These are phyloP conservation scores for Peromyscus leucopus DNA, from an alignment of 2,113 vertebrate genomes.

Conservation along the genomic window DNA sequence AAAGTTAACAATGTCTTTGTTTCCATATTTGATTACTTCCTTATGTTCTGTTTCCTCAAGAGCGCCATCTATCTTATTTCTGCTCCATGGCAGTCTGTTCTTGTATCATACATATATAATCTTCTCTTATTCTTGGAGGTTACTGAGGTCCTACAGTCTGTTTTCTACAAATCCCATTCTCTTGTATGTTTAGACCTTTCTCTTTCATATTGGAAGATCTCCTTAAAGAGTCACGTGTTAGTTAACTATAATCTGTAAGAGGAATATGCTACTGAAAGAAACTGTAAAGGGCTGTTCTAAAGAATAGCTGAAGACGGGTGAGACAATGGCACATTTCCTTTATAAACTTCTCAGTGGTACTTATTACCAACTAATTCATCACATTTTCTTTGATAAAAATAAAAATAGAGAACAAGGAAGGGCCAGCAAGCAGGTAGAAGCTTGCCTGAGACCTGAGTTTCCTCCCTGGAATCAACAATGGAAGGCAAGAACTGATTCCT, in stretches of 20 bases:
- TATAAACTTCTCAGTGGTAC: neutral
- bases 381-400: neutral
- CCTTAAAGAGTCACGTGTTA: too few relatives aligned
- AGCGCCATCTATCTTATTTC: too few relatives aligned
- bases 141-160: neutral
- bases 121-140: neutral
- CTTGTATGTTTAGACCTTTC: neutral
- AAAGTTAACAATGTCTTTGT: neutral
- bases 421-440: neutral
- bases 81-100: neutral
- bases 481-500: neutral
- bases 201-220: neutral
- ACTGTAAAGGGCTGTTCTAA: neutral
- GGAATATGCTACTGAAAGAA: neutral
- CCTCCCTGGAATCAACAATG: neutral
- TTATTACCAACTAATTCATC: neutral
- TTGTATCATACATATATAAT: too few relatives aligned
- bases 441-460: neutral
- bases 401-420: neutral
- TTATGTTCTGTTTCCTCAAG: neutral
- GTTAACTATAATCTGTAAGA: neutral
- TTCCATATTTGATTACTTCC: neutral
- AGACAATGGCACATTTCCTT: neutral
- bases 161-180: neutral
- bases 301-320: neutral